Base-by-base conservation (phyloP, 92 coral and sea anemone genomes). In the Zoanthus sociatus region DNA sequence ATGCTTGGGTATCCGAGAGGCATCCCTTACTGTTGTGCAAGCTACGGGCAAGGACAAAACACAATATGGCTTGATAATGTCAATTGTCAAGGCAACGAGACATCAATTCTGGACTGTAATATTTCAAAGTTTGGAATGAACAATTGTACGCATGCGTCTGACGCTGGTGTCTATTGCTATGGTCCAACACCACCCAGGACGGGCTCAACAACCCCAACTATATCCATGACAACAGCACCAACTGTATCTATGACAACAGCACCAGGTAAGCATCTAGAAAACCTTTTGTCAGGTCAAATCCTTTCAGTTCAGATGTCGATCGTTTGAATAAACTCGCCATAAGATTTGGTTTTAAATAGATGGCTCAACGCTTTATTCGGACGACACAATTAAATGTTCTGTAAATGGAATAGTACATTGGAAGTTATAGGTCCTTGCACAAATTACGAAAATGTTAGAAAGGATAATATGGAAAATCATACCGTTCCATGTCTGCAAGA, bases 1-100 rank as follows among this genome's bases (percentile, higher is more conserved):
- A 81, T 81, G 85, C 42, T 81, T 60, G 85, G 85, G 14, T 81
- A 81, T n/a, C 85, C 85, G 47, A 18, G 66, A 13, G 85, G 85
- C 10, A 45, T 21, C 20, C 63, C 85, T 1, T 81, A 64, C 47
- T 81, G 85, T 32, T 81, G 85, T 66, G 55, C 85, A 70, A 81
- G 85, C 20, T 81, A 81, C 60, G 85, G 85, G 44, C 44, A 71
- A 45, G 85, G 85, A 8, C 46, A n/a, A 9, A 63, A 48, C 46
- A 45, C 46, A 14, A 81, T 81, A 81, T 81, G 85, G 85, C 3
- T 81, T 20, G 73, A 64, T 13, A 64, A 81, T 13, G 85, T 81
- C 54, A 20, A 21, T 66, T 81, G 85, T 45, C 75, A 81, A 12
- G 85, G 85, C 26, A 81, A 66, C 20, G 85, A 81, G 7, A 64